Evolutionary conservation across 2,888 invertebrate genomes (phyloP), one percentile per base, ranked within the genome.

Genomic region (Trissolcus brochymenae): DNA sequence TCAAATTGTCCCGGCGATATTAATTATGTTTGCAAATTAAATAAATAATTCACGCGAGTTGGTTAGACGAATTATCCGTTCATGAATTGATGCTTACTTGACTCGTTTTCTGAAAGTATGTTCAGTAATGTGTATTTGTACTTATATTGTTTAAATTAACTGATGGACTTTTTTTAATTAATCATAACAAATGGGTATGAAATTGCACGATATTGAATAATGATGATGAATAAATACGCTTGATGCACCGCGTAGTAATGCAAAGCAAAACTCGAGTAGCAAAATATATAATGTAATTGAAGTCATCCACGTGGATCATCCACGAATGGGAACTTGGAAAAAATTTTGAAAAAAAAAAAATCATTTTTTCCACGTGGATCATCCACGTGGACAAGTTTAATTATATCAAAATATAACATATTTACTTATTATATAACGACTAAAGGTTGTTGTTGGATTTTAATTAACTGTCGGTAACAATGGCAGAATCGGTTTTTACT

Each of bases 371-470:
- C n/a, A n/a, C n/a, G n/a, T n/a, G n/a, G n/a, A n/a, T n/a, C n/a
- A n/a, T n/a, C n/a, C n/a, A n/a, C n/a, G n/a, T n/a, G n/a, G n/a
- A n/a, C n/a, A n/a, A n/a, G n/a, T n/a, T n/a, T n/a, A n/a, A n/a
- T n/a, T n/a, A n/a, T n/a, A n/a, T n/a, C n/a, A n/a, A n/a, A n/a
- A n/a, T n/a, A n/a, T n/a, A n/a, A n/a, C n/a, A n/a, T 71, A 76
- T 76, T 76, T 76, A 71, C 71, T 76, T 76, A 76, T 71, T 66
- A 71, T 71, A 21, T 6, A 71, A 71, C 66, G 66, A 67, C 76
- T n/a, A n/a, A n/a, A 76, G 66, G 76, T 71, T 70, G 57, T 61
- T 76, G 57, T 57, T 66, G 61, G 56, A 56, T 68, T n/a, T 75
- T 75, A 61, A 55, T 50, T 41, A 35, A 11, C 35, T 29, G 2